phyloP scores from a whole-genome alignment of 2,888 invertebrate species.

The Balanococcus diminutus region DNA sequence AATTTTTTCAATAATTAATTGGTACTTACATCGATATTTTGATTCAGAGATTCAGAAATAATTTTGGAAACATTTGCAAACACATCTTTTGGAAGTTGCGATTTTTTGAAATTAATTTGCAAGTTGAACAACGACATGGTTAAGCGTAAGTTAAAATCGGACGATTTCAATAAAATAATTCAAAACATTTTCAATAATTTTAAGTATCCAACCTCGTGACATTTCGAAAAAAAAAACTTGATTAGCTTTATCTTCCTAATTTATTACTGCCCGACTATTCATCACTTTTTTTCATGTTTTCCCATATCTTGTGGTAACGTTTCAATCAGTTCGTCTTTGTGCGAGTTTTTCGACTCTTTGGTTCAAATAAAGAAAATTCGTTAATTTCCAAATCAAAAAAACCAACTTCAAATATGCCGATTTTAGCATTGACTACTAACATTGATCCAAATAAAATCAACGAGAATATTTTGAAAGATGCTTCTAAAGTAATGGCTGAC shows the following conservation, averaged over 20 bases:
- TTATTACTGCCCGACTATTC: neutral
- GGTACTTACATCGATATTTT: slow-evolving; percentile 33
- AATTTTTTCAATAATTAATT: neutral
- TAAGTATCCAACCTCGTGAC: neutral
- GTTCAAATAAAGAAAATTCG: neutral
- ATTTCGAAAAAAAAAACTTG: neutral
- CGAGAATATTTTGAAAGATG: neutral
- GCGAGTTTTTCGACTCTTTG: neutral
- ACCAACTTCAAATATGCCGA: slow-evolving; percentile 2
- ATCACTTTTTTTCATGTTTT: neutral
- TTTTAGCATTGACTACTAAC: slow-evolving; percentile 50
- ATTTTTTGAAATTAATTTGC: slow-evolving; percentile 46
- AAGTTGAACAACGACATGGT: slow-evolving; percentile 44
- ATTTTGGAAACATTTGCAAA: neutral
- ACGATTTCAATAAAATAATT: neutral
- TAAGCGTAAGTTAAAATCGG: neutral
- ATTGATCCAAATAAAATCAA: slow-evolving; percentile 31
- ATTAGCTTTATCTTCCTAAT: neutral
- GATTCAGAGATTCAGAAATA: slow-evolving; percentile 17
- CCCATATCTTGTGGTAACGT: too few relatives aligned
- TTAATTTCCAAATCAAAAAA: too few relatives aligned
- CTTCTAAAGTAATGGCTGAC: slow-evolving; percentile 34
- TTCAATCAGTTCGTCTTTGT: neutral
- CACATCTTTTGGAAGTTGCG: neutral
- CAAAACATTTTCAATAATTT: neutral